Evolutionary conservation across 1,140 invertebrate genomes (phyloP).

Genomic region (Meloidogyne chitwoodi): DNA sequence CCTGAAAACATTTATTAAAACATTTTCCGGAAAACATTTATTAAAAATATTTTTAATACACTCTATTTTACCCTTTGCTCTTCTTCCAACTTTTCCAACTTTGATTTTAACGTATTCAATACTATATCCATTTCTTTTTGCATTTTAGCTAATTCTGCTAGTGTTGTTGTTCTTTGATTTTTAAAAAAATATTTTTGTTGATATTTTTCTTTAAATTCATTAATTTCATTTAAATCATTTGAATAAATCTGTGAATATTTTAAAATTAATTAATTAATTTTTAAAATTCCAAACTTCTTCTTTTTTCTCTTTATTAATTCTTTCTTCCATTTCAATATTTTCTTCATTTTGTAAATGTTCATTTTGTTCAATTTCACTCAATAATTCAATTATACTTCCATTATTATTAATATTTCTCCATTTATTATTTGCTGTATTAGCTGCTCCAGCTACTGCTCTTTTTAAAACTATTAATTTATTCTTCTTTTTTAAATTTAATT

Average conservation of each 20-base stretch:
- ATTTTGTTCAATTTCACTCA: not conserved
- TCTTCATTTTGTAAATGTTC: not conserved
- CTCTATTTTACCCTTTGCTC: not conserved
- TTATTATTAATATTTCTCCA: not conserved
- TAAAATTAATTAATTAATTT: too few species aligned
- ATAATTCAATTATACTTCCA: not conserved
- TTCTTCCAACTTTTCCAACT: conserved; percentile 1
- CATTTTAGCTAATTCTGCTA: conserved; percentile 17
- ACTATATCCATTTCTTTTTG: conserved; percentile 12
- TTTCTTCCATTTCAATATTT: conserved; percentile 7
- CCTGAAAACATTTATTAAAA: too few species aligned
- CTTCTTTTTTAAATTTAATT: not conserved
- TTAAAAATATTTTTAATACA: too few species aligned
- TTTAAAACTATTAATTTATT: not conserved
- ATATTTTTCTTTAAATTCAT: not conserved
- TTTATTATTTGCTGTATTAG: not conserved
- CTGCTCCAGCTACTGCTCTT: not conserved
- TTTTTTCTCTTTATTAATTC: not conserved
- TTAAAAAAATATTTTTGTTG: not conserved
- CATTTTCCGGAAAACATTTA: too few species aligned
- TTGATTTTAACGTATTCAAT: not conserved
- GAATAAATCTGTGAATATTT: not conserved
- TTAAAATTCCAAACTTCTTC: not conserved
- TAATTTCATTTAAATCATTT: not conserved
- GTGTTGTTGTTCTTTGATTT: not conserved